phyloP scores from a whole-genome alignment of 2,888 invertebrate genomes.

The Pardosa pseudoannulata region DNA sequence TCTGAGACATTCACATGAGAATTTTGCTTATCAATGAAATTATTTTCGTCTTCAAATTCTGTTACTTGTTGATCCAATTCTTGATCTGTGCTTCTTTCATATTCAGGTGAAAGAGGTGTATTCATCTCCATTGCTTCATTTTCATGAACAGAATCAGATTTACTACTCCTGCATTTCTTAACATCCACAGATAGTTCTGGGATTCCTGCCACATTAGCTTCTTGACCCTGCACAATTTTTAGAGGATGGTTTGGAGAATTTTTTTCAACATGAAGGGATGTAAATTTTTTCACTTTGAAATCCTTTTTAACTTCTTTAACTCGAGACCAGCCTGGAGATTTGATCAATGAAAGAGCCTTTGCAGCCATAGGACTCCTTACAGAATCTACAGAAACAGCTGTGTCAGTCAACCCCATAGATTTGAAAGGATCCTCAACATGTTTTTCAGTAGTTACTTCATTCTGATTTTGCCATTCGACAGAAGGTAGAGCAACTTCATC shows the following conservation, averaged over 20 bases:
- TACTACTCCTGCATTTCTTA: too few relatives aligned
- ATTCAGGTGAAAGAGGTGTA: too few relatives aligned
- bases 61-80: too few relatives aligned
- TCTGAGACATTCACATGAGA: too few relatives aligned
- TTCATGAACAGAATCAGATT: too few relatives aligned
- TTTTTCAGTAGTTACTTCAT: background rate
- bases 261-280: conserved; percentile 39
- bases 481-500: conserved; percentile 11
- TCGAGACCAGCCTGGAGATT: conserved; percentile 64
- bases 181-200: background rate
- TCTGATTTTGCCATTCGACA: background rate
- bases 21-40: too few relatives aligned
- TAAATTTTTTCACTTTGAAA: conserved; percentile 53
- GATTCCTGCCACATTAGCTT: background rate
- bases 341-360: conserved; percentile 11
- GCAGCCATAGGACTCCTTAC: conserved; percentile 33
- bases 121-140: too few relatives aligned
- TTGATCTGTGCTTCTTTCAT: too few relatives aligned
- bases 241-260: background rate
- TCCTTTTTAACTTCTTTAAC: conserved; percentile 50
- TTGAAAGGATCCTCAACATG: background rate
- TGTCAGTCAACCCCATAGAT: conserved; percentile 32
- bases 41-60: too few relatives aligned
- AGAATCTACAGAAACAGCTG: conserved; percentile 45
- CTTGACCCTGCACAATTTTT: background rate